phyloP scores from a whole-genome alignment of 2,797 vertebrate genomes.

The Aratinga solstitialis region DNA sequence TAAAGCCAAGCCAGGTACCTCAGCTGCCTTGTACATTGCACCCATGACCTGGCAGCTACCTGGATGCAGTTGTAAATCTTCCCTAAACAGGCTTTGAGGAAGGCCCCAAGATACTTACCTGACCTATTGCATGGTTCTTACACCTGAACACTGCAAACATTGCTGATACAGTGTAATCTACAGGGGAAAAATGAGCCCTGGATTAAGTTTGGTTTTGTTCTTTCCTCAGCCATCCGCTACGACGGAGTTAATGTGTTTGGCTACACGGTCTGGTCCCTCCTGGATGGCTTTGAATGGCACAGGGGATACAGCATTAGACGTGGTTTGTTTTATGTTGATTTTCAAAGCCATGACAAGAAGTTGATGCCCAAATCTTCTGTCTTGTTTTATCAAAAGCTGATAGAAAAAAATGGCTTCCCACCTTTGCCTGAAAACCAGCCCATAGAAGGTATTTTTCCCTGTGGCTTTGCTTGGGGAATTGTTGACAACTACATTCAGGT shows the following conservation, averaged over 20 bases:
- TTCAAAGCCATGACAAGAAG: conserved; percentile 89
- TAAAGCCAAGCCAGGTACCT: background rate
- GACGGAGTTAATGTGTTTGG: conserved; percentile 90
- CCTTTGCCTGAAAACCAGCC: conserved; percentile 87
- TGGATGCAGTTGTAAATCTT: background rate
- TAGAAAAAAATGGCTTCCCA: conserved; percentile 93
- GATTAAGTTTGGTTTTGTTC: background rate
- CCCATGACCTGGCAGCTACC: background rate
- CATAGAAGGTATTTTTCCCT: conserved; percentile 87
- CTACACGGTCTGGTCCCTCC: conserved; percentile 95
- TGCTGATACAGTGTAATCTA: background rate
- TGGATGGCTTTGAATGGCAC: conserved; percentile 96
- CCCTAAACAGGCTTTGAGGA: background rate
- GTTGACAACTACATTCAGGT: conserved; percentile 93
- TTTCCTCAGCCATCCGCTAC: conserved; percentile 84
- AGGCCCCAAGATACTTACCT: background rate
- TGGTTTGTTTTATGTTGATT: conserved; percentile 94
- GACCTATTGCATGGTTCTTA: background rate
- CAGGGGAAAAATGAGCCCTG: background rate
- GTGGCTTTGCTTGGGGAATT: conserved; percentile 92
- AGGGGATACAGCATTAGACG: conserved; percentile 89
- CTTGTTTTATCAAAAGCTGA: conserved; percentile 91
- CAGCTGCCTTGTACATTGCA: background rate
- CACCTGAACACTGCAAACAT: background rate
- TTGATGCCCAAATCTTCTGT: conserved; percentile 93